These are phyloP conservation scores for Eptesicus fuscus DNA, from an alignment of 2,113 vertebrate genomes.

Conservation along the genomic window DNA sequence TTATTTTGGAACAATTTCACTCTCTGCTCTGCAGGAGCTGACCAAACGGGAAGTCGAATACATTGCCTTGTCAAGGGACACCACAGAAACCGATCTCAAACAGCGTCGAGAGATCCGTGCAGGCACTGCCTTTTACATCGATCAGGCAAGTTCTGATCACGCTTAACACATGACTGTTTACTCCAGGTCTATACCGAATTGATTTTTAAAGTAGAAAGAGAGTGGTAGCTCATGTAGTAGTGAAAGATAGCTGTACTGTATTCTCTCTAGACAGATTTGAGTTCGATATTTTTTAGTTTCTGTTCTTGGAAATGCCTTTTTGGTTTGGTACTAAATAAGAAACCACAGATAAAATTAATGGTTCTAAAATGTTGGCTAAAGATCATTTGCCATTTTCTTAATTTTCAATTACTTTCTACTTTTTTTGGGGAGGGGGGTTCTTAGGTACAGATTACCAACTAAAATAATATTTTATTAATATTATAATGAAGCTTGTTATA, in stretches of 20 bases:
- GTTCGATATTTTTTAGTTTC: not conserved
- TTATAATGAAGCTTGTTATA: slow-evolving; percentile 11
- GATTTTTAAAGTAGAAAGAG: slow-evolving; percentile 30
- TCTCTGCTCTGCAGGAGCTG: slow-evolving; percentile 87
- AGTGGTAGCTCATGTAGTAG: not conserved
- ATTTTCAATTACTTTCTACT: not conserved
- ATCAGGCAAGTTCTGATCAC: slow-evolving; percentile 87
- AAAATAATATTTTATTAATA: slow-evolving; percentile 10
- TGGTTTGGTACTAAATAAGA: not conserved
- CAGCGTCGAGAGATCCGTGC: slow-evolving; percentile 94
- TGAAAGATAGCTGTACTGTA: not conserved
- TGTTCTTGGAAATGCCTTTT: slow-evolving; percentile 14
- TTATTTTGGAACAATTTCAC: slow-evolving; percentile 51
- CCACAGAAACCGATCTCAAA: slow-evolving; percentile 97
- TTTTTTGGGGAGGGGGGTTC: too few species aligned
- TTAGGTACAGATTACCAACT: not conserved
- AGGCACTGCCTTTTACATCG: slow-evolving; percentile 95
- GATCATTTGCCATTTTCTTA: not conserved
- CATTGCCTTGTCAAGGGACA: slow-evolving; percentile 93
- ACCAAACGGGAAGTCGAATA: slow-evolving; percentile 96
- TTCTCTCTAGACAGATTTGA: slow-evolving; percentile 29
- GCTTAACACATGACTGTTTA: not conserved
- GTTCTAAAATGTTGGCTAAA: not conserved
- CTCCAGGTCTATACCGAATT: not conserved
- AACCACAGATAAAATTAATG: not conserved